phyloP scores from a whole-genome alignment of 2,797 vertebrate species.

The Phaenicophaeus curvirostris region DNA sequence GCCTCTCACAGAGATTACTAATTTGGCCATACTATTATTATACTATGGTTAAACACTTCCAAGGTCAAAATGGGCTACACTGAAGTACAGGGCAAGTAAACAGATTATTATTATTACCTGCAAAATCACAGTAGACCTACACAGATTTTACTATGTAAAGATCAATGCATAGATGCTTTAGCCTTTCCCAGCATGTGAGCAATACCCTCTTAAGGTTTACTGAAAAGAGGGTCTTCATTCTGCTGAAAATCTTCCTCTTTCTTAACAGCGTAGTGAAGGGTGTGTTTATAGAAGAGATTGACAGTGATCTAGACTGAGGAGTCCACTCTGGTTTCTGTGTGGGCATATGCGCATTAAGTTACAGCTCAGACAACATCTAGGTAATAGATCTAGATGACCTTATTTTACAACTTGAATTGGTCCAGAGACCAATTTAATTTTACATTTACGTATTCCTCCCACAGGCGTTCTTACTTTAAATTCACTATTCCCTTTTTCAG shows the following conservation, averaged over 20 bases:
- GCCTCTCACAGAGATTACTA: neutral
- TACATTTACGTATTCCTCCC: neutral
- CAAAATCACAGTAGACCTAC: neutral
- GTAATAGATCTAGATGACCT: neutral
- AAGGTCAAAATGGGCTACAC: rapidly evolving
- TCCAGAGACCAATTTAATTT: slow-evolving; percentile 25
- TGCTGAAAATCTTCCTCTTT: neutral
- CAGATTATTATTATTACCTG: neutral
- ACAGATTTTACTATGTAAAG: neutral
- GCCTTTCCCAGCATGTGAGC: neutral
- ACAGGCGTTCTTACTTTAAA: neutral
- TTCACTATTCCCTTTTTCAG: neutral
- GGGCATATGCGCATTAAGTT: neutral
- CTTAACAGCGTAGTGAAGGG: neutral
- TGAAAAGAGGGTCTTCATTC: neutral
- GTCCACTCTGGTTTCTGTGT: neutral
- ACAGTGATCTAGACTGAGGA: neutral
- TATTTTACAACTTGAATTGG: neutral
- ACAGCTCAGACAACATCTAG: neutral
- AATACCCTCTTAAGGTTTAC: neutral
- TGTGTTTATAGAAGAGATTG: neutral
- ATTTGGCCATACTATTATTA: neutral
- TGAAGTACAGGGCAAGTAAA: neutral
- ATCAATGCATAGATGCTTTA: neutral
- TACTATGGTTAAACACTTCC: neutral